Evolutionary conservation across 2,797 vertebrate species (phyloP), one percentile per base, ranked within the genome.

Genomic region (Malurus splendens): DNA sequence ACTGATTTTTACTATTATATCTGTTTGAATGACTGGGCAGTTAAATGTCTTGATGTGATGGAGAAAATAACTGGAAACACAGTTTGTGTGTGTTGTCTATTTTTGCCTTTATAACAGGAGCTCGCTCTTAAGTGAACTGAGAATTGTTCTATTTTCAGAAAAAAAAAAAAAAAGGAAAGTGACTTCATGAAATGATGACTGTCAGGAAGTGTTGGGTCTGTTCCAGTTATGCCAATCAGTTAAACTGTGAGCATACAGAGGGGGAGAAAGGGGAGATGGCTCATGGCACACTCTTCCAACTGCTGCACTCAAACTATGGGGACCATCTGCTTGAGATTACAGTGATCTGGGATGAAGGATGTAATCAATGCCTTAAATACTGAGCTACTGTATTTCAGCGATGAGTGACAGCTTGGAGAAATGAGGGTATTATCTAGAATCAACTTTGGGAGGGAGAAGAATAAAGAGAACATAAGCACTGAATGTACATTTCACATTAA

Each of bases 221-320:
- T 74, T 91, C 90, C 89, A 93, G 82, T 92, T 91, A 82, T 19
- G 78, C 84, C 84, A 77, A 22, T 93, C 90, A 80, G 23, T 80
- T 56, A 56, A 24, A 45, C 38, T 85, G 66, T 57, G 75, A 90
- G 68, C 41, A 20, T 7, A 60, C 60, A 83, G 82, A 79, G 79
- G 62, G 80, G 66, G 86, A 30, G 74, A 83, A 74, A 67, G 76
- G 82, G 73, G 85, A 50, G 32, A n/a, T 7, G 47, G 78, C 61
- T 90, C 32, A 71, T 7, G 11, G 61, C 50, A 51, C 1, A 3
- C 44, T 55, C 55, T 56, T 67, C 64, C 64, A 81, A 68, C 67
- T 78, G 70, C 90, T 83, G 55, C 74, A 41, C 6, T 47, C 65
- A 30, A 68, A 83, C 77, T 59, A 24, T 44, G 73, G 83, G 41